Base-by-base conservation (phyloP, 2,113 vertebrate species). In the Tor tambroides region DNA sequence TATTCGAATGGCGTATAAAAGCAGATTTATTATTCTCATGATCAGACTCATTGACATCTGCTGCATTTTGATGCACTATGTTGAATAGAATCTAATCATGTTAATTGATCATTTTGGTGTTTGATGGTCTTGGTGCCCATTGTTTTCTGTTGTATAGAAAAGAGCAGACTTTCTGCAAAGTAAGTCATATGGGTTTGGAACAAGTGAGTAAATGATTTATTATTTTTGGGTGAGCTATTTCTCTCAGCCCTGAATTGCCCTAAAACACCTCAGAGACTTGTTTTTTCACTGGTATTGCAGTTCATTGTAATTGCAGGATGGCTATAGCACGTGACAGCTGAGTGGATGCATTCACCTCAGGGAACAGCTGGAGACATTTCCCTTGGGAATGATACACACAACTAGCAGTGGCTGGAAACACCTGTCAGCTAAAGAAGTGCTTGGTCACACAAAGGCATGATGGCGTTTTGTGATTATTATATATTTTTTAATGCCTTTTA, bases 311-410 rank as follows among this genome's bases (percentile, higher is more conserved):
- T 28, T 30, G 30, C n/a, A 41, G 54, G 14, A 63, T 6, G 5
- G 15, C 14, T 28, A 67, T 82, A 46, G 71, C 5, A 61, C 35
- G 26, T 9, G n/a, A 77, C 11, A 19, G n/a, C 38, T 65, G 38
- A 46, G 26, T 23, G 54, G 49, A n/a, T 67, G 10, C 23, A 6
- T 38, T 43, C 10, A 65, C 49, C 56, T 46, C 79, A 65, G 78
- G 54, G 35, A 38, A 65, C 74, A 77, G 71, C 83, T 43, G 74
- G 56, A 75, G 14, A 4, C 32, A 26, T 86, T 86, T 80, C 46
- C 30, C 41, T 14, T 15, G 6, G 38, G 54, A 28, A 30, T 85
- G 5, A 75, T 85, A 30, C 32, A 76, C 38, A 74, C 35, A 30
- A 63, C 56, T 46, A 56, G 32, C 35, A 49, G n/a, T 49, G 56